phyloP scores from a whole-genome alignment of 37 sponge, comb jelly and placozoan species.

The Cliona cf. orientalis region DNA sequence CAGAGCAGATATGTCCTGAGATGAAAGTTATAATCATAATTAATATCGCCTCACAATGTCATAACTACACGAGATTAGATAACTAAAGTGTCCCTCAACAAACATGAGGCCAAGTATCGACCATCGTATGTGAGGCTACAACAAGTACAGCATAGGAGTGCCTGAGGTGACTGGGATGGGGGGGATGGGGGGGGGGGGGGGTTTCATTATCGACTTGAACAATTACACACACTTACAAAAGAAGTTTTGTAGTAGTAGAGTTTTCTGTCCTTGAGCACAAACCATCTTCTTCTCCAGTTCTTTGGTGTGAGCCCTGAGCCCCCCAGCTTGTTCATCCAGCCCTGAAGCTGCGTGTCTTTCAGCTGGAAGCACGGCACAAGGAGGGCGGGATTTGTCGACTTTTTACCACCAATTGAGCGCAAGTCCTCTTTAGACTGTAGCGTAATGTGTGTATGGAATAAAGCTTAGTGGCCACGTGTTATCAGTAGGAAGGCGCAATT shows the following conservation, averaged over 20 bases:
- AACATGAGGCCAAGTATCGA: not conserved
- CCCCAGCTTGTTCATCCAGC: slow-evolving; percentile 76
- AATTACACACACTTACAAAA: slow-evolving; percentile 61
- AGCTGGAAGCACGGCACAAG: slow-evolving; percentile 81
- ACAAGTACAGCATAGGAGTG: not conserved
- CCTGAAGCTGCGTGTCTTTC: slow-evolving; percentile 63
- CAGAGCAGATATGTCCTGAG: slow-evolving; percentile 71
- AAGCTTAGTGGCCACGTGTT: too few relatives aligned
- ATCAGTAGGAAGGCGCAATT: too few relatives aligned
- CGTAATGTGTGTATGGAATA: too few relatives aligned
- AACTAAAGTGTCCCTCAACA: not conserved
- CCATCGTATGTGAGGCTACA: not conserved
- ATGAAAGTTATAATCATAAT: not conserved
- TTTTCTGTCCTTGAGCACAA: slow-evolving; percentile 75
- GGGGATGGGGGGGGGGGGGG: not conserved
- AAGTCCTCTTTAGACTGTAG: not conserved
- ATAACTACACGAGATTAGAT: not conserved
- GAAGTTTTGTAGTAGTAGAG: slow-evolving; percentile 91
- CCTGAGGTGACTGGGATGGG: not conserved
- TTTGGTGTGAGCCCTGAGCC: slow-evolving; percentile 86
- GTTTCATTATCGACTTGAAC: not conserved
- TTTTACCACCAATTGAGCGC: slow-evolving; percentile 42
- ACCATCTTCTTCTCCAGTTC: slow-evolving; percentile 93
- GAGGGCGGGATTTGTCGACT: slow-evolving; percentile 53
- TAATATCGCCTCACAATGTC: not conserved